A percentile compares a stretch with the other conserved stretches of the same genome.
phyloP scores from a whole-genome alignment of 1,140 invertebrate species.

The Temnothorax longispinosus region DNA sequence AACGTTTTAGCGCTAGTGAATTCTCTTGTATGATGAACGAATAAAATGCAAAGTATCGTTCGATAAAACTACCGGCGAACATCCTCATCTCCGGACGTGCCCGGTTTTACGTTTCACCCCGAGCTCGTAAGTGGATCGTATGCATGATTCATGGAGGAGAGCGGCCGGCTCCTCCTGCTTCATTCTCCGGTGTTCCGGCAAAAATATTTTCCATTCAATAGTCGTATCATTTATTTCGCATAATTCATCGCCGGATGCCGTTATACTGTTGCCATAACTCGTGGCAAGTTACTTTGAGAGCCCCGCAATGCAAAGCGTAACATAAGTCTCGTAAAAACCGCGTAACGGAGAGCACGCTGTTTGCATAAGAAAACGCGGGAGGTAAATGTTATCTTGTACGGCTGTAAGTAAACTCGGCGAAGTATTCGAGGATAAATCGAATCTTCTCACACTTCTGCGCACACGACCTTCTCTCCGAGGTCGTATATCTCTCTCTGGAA shows the following conservation, averaged over 20 bases:
- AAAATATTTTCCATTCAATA: constrained; percentile 43
- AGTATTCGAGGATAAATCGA: constrained; percentile 21
- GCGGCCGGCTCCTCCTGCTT: neutral
- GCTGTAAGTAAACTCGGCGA: neutral
- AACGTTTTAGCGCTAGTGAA: constrained; percentile 77
- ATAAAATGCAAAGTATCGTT: constrained; percentile 81
- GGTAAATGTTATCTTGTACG: constrained; percentile 23
- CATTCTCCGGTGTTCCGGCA: constrained; percentile 1
- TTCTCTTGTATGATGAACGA: constrained; percentile 81
- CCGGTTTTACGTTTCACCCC: neutral
- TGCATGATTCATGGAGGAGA: constrained; percentile 34
- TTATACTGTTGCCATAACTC: neutral
- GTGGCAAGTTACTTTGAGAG: neutral
- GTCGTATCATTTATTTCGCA: constrained; percentile 18
- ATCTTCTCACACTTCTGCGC: constrained; percentile 2
- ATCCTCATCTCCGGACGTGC: neutral
- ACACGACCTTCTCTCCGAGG: neutral
- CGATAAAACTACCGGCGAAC: constrained; percentile 62
- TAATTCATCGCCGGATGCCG: constrained; percentile 3
- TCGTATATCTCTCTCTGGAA: neutral
- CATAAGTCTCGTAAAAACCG: constrained; percentile 1
- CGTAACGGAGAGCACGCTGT: neutral
- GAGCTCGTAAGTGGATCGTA: constrained; percentile 14
- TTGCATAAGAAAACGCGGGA: constrained; percentile 9
- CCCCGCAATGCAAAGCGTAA: neutral